These are phyloP conservation scores for Oryzias woworae DNA, from an alignment of 2,113 vertebrate species.

Conservation along the genomic window DNA sequence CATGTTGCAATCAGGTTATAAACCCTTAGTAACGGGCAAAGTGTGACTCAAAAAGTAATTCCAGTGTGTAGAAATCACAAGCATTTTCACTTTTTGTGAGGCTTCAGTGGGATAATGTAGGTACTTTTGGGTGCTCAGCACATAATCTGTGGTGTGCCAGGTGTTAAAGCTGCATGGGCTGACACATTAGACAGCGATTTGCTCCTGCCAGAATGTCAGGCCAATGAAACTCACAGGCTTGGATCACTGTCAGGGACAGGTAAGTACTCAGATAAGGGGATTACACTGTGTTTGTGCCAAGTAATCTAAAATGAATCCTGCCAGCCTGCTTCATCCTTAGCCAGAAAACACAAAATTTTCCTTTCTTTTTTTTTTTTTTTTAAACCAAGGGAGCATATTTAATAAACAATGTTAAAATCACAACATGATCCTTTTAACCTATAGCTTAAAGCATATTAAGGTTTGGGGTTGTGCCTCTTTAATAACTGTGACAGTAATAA, in stretches of 20 bases:
- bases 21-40: slow-evolving; percentile 9
- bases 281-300: slow-evolving; percentile 70
- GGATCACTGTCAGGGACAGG: slow-evolving; percentile 75
- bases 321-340: slow-evolving; percentile 68
- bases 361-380: slow-evolving; percentile 23
- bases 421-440: slow-evolving; percentile 48
- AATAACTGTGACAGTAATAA: slow-evolving; percentile 49
- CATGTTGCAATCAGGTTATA: slow-evolving; percentile 17
- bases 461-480: slow-evolving; percentile 47
- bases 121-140: slow-evolving; percentile 62
- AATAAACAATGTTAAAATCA: slow-evolving; percentile 43
- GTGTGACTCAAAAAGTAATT: slow-evolving; percentile 26
- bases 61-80: slow-evolving; percentile 43
- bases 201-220: slow-evolving; percentile 67
- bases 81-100: slow-evolving; percentile 47
- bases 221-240: slow-evolving; percentile 65
- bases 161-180: slow-evolving; percentile 65
- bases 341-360: slow-evolving; percentile 31
- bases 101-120: slow-evolving; percentile 55
- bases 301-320: slow-evolving; percentile 76
- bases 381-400: slow-evolving; percentile 35
- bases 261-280: slow-evolving; percentile 76
- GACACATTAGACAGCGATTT: slow-evolving; percentile 75
- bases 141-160: slow-evolving; percentile 63
- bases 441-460: slow-evolving; percentile 30